Percentiles rank a stretch among this genome's conserved stretches.
Conservation (phyloP, 2,113 vertebrate species). For the Cheilinus undulatus region DNA sequence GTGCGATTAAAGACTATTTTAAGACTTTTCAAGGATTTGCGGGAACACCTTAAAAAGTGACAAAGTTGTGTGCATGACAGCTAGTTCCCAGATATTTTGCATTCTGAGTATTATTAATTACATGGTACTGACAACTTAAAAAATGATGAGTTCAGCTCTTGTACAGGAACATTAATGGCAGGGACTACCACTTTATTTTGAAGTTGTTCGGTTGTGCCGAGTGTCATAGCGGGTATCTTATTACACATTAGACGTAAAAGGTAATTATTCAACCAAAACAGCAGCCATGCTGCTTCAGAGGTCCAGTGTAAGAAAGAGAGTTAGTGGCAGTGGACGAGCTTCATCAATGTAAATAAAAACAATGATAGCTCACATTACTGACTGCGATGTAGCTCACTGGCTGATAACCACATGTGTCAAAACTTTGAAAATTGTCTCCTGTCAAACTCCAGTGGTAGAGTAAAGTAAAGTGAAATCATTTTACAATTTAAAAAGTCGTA, state of each 20-base stretch:
- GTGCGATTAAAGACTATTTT: no score
- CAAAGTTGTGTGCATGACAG: no score
- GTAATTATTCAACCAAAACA: neutral
- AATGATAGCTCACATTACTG: neutral
- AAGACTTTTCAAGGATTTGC: no score
- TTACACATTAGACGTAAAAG: neutral
- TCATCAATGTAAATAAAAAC: neutral
- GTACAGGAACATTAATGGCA: no score
- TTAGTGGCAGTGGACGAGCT: conserved; percentile 2
- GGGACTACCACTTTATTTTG: no score
- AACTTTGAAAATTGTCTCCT: conserved; percentile 47
- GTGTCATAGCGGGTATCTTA: neutral
- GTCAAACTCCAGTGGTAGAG: neutral
- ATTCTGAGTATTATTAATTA: no score
- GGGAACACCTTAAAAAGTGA: no score
- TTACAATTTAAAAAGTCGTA: neutral
- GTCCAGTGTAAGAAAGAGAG: conserved; percentile 7
- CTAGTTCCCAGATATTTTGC: no score
- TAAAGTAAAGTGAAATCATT: neutral
- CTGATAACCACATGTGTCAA: conserved; percentile 12
- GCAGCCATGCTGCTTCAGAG: neutral
- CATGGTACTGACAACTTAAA: neutral
- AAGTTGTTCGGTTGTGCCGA: neutral
- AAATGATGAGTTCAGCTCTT: no score
- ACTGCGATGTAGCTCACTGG: conserved; percentile 11